phyloP scores from a whole-genome alignment of 2,888 invertebrate genomes.

The Apotomis turbidana region DNA sequence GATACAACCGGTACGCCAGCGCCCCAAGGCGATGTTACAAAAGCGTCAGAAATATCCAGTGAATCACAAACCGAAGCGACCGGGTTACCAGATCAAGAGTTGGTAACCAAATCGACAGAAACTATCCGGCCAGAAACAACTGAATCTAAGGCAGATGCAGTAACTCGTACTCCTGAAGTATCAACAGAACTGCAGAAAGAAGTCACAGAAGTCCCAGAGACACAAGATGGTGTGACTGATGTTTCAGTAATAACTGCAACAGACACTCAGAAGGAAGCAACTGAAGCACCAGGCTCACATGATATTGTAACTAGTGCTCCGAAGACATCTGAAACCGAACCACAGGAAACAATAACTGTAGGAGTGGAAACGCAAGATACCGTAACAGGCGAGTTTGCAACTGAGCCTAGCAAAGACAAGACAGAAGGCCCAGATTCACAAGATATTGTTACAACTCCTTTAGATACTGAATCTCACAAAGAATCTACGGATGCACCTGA shows the following conservation, averaged over 20 bases:
- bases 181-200: constrained; percentile 14
- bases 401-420: constrained; percentile 12
- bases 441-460: background rate
- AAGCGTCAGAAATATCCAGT: constrained; percentile 21
- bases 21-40: background rate
- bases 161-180: constrained; percentile 12
- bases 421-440: constrained; percentile 37
- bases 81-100: constrained; percentile 20
- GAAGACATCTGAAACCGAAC: constrained; percentile 5
- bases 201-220: constrained; percentile 1
- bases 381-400: constrained; percentile 4
- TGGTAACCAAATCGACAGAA: constrained; percentile 6
- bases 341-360: constrained; percentile 21
- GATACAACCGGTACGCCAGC: background rate
- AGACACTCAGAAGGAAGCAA: constrained; percentile 3
- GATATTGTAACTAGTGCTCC: background rate
- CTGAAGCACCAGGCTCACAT: constrained; percentile 4
- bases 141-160: background rate
- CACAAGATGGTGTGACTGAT: constrained; percentile 8
- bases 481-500: constrained; percentile 36
- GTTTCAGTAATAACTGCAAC: background rate
- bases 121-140: constrained; percentile 7
- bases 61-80: constrained; percentile 40
- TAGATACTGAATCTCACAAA: constrained; percentile 25
- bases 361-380: constrained; percentile 33